A percentile compares a stretch with the other conserved stretches of the same genome.
Evolutionary conservation across 2,113 vertebrate genomes (phyloP).

Genomic region (Gambusia affinis): DNA sequence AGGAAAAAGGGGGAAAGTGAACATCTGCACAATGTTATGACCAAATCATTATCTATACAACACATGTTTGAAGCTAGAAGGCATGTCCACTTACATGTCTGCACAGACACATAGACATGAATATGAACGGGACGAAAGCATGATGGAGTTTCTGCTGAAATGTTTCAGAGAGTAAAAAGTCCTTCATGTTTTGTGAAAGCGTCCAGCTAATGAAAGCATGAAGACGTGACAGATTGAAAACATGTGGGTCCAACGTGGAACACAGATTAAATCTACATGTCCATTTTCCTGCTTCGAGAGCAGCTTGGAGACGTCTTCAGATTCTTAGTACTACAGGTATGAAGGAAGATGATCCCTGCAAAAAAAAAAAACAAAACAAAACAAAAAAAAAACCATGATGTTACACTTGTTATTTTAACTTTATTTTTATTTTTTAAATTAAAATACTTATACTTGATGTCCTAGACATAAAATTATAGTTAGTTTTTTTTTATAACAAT

Average conservation of each 20-base stretch:
- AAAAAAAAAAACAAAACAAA: too few relatives aligned
- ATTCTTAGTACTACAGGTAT: conserved; percentile 9
- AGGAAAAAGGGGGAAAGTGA: background rate
- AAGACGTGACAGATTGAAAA: conserved; percentile 71
- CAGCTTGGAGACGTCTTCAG: conserved; percentile 30
- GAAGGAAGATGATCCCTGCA: background rate
- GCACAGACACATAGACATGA: conserved; percentile 13
- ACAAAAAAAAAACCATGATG: background rate
- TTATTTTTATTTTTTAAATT: background rate
- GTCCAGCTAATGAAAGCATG: conserved; percentile 59
- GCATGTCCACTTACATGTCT: conserved; percentile 9
- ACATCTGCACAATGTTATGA: conserved; percentile 1
- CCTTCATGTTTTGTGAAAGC: conserved; percentile 42
- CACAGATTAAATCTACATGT: conserved; percentile 57
- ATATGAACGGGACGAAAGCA: conserved; percentile 6
- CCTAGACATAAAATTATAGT: background rate
- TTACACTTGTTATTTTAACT: background rate
- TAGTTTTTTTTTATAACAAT: too few relatives aligned
- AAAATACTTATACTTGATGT: background rate
- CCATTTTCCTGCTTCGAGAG: conserved; percentile 33
- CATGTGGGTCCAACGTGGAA: conserved; percentile 68
- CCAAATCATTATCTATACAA: conserved; percentile 11
- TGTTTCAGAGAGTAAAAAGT: conserved; percentile 37
- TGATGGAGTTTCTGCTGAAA: conserved; percentile 48
- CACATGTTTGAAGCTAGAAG: conserved; percentile 9